Evolutionary conservation across 2,888 invertebrate genomes (phyloP).

Genomic region (Coleophora flavipennella): DNA sequence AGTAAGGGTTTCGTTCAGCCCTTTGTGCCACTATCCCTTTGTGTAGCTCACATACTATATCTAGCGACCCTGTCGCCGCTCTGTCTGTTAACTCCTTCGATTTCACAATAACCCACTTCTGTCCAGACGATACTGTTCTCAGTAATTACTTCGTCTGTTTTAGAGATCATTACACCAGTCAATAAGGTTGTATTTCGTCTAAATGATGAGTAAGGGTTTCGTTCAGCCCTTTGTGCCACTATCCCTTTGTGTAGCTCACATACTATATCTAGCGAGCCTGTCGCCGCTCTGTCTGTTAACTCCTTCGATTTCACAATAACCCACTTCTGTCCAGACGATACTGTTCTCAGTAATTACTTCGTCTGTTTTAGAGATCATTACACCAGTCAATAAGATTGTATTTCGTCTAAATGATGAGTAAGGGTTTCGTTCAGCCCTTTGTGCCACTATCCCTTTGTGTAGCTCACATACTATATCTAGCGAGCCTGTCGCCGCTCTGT

Average conservation of each 20-base stretch:
- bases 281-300: constrained; percentile 33
- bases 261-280: constrained; percentile 31
- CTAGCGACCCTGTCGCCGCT: constrained; percentile 32
- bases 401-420: too few relatives aligned
- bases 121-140: too few relatives aligned
- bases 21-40: constrained; percentile 41
- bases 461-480: constrained; percentile 22
- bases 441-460: constrained; percentile 37
- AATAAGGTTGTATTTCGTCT: too few relatives aligned
- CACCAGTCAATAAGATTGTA: too few relatives aligned
- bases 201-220: too few relatives aligned
- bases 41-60: constrained; percentile 24
- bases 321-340: constrained; percentile 25
- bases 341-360: too few relatives aligned
- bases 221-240: constrained; percentile 39
- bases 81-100: constrained; percentile 38
- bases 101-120: constrained; percentile 35
- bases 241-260: constrained; percentile 37
- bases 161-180: too few relatives aligned
- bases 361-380: too few relatives aligned
- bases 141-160: too few relatives aligned
- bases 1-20: too few relatives aligned
- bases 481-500: constrained; percentile 34
- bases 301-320: constrained; percentile 42
- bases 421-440: too few relatives aligned